Conservation (phyloP, 2,797 vertebrate species). For the Heterohyrax brucei region DNA sequence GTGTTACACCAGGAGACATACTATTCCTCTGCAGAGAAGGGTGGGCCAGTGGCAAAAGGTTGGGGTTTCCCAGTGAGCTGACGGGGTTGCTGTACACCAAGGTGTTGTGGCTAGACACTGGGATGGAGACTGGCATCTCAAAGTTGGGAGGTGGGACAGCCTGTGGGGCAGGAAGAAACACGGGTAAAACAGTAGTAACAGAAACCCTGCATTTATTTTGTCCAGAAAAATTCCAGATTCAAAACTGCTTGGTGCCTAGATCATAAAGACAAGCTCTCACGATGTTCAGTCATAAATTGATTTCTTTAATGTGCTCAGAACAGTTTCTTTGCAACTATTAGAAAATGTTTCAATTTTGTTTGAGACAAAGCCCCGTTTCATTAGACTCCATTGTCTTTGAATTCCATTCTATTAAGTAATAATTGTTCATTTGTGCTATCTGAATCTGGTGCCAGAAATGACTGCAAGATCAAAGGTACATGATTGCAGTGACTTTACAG, state of each 20-base stretch:
- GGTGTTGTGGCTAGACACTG: conserved; percentile 98
- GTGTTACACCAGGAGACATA: conserved; percentile 99
- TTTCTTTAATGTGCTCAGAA: conserved; percentile 74
- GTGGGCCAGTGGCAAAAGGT: conserved; percentile 97
- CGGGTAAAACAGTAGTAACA: conserved; percentile 81
- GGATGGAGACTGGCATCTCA: conserved; percentile 99
- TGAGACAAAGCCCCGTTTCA: conserved; percentile 85
- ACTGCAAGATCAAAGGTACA: conserved; percentile 87
- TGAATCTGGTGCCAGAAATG: conserved; percentile 86
- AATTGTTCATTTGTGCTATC: conserved; percentile 87
- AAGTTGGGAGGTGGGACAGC: conserved; percentile 98
- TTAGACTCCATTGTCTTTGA: conserved; percentile 84
- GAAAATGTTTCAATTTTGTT: conserved; percentile 77
- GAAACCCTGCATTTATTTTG: conserved; percentile 59
- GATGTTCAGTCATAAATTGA: conserved; percentile 69
- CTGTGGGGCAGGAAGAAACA: conserved; percentile 88
- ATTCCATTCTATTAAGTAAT: conserved; percentile 85
- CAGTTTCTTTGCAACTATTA: conserved; percentile 72
- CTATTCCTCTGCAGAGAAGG: conserved; percentile 99
- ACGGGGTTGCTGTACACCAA: conserved; percentile 98
- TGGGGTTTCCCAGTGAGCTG: conserved; percentile 98
- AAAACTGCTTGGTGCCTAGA: conserved; percentile 28
- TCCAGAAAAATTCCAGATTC: conserved; percentile 64
- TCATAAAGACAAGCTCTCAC: conserved; percentile 62
- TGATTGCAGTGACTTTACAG: conserved; percentile 85